Base-by-base conservation (phyloP, 2,888 invertebrate genomes). In the Horisme vitalbata region DNA sequence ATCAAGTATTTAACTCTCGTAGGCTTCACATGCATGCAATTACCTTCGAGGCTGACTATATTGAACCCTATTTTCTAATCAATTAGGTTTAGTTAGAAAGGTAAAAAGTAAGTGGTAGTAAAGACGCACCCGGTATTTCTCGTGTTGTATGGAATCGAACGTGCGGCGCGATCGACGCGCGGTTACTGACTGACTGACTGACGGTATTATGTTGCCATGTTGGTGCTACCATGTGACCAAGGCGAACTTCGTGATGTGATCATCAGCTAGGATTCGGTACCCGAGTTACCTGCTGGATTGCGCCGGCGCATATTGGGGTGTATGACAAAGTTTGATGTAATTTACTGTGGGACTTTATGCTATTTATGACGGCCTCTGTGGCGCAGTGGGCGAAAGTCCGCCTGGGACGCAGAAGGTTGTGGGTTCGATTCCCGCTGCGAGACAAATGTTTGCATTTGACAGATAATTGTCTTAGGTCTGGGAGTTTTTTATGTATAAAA, bases 191-290 rank as follows among this genome's bases (percentile, higher is more conserved):
- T 84, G 79, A 72, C 60, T 61, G 60, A 61, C 18, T 44, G n/a
- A n/a, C 21, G 11, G n/a, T 20, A 41, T 47, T 45, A 53, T 65
- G 59, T 68, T 65, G 71, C 62, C 57, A 82, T 75, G 84, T 85
- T 86, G 86, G 84, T 67, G 73, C 65, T 71, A 70, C 61, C 86
- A 86, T 85, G 87, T 87, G 87, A 86, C 76, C 71, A 68, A 62
- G 71, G 53, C 57, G 60, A 67, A 70, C 74, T 79, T 79, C 80
- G 76, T 78, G 79, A 80, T 74, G 72, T 65, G 76, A 69, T 70
- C 71, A 72, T 78, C 76, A 71, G 9, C 32, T 32, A 14, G 4
- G 15, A n/a, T 15, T 36, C 20, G 55, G 37, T 50, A 50, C 35
- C 35, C 45, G 24, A 30, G 36, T 20, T 37, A 38, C 41, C 35